Percentiles rank a stretch among this genome's conserved stretches.
phyloP scores from a whole-genome alignment of 2,888 invertebrate genomes.

The Lycaena phlaeas region DNA sequence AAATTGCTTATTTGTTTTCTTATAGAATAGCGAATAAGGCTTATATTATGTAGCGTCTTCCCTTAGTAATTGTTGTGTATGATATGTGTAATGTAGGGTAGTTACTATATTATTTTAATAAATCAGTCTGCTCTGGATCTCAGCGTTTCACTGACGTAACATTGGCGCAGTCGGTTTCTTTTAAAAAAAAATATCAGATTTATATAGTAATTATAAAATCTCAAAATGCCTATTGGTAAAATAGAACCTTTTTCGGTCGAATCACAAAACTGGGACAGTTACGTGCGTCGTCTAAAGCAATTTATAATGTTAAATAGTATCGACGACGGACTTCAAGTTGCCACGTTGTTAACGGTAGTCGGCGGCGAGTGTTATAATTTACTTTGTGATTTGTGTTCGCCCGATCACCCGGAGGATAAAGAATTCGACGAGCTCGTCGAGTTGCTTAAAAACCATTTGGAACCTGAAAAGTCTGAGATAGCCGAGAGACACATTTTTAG shows the following conservation, averaged over 20 bases:
- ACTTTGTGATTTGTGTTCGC: slow-evolving; percentile 3
- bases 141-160: neutral
- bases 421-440: slow-evolving; percentile 4
- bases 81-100: neutral
- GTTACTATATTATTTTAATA: neutral
- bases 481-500: slow-evolving; percentile 22
- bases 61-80: too few relatives aligned
- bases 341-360: neutral
- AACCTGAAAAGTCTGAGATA: slow-evolving; percentile 21
- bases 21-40: too few relatives aligned
- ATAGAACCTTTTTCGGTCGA: neutral
- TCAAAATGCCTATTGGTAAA: neutral
- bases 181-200: neutral
- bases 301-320: slow-evolving; percentile 11
- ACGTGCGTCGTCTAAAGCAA: slow-evolving; percentile 3
- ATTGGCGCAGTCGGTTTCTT: neutral
- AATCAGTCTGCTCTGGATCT: neutral
- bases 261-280: neutral
- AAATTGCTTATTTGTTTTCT: too few relatives aligned
- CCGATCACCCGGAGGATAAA: neutral
- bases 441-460: slow-evolving; percentile 15
- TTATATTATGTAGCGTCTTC: too few relatives aligned
- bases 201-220: too few relatives aligned
- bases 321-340: neutral
- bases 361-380: neutral